Percentiles rank a stretch among this genome's conserved stretches.
Evolutionary conservation across 2,888 invertebrate genomes (phyloP).

Genomic region (Sphaerophoria taeniata): DNA sequence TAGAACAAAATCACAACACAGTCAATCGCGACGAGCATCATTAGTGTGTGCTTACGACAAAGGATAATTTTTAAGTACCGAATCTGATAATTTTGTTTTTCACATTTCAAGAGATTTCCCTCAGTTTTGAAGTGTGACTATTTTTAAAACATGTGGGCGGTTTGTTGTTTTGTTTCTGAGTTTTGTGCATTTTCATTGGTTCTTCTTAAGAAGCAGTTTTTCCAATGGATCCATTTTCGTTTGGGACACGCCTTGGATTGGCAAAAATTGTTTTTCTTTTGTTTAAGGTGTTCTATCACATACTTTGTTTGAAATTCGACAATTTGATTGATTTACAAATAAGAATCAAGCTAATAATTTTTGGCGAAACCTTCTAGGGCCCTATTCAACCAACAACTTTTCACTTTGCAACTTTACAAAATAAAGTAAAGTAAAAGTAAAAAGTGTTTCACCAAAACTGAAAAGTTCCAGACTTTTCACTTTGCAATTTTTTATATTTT

Average conservation of each 20-base stretch:
- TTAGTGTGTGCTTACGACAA: constrained; percentile 6
- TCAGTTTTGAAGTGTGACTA: constrained; percentile 76
- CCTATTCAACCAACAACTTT: no score
- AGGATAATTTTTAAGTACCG: constrained; percentile 68
- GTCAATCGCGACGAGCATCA: background rate
- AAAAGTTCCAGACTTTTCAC: no score
- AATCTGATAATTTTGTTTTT: constrained; percentile 75
- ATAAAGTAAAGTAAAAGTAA: no score
- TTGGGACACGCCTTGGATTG: constrained; percentile 47
- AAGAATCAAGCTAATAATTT: no score
- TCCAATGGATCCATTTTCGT: constrained; percentile 38
- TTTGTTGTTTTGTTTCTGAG: constrained; percentile 45
- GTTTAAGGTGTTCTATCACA: background rate
- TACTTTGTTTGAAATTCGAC: background rate
- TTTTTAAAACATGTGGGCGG: constrained; percentile 82
- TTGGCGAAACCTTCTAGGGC: no score
- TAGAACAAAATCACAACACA: constrained; percentile 8
- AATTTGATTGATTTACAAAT: background rate
- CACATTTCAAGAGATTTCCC: constrained; percentile 72
- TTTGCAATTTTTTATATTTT: no score
- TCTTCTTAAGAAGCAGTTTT: constrained; percentile 12
- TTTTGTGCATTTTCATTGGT: constrained; percentile 52
- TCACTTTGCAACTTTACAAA: no score
- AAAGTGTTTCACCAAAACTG: no score
- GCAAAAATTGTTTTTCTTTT: constrained; percentile 19